A percentile compares a stretch with the other conserved stretches of the same genome.
phyloP scores from a whole-genome alignment of 1,140 invertebrate species.

The Dysdera silvatica region DNA sequence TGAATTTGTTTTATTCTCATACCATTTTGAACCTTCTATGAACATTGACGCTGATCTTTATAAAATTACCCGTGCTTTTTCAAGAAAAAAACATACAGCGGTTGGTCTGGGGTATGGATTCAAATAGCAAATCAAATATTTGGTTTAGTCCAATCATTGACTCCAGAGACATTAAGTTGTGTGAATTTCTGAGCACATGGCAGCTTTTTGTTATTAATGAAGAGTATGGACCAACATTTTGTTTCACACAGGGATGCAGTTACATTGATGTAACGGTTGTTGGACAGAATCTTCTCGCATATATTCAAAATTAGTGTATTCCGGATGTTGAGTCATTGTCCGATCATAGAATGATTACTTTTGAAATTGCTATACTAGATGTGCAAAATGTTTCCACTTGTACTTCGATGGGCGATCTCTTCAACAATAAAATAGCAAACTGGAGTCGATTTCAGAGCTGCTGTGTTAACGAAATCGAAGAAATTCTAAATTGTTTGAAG shows the following conservation, averaged over 20 bases:
- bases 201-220: neutral
- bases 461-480: no score
- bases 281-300: neutral
- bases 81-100: neutral
- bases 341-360: neutral
- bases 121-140: neutral
- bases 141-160: neutral
- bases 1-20: neutral
- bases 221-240: neutral
- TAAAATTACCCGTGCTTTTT: neutral
- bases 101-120: neutral
- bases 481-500: no score
- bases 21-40: neutral
- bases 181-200: neutral
- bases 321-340: neutral
- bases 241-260: neutral
- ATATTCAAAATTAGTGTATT: neutral
- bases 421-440: no score
- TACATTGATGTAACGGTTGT: neutral
- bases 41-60: neutral
- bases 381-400: no score
- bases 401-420: no score
- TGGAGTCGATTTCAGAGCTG: no score
- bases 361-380: no score
- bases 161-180: neutral